Conservation (phyloP, 2,113 vertebrate genomes). For the Pluvialis apricaria region DNA sequence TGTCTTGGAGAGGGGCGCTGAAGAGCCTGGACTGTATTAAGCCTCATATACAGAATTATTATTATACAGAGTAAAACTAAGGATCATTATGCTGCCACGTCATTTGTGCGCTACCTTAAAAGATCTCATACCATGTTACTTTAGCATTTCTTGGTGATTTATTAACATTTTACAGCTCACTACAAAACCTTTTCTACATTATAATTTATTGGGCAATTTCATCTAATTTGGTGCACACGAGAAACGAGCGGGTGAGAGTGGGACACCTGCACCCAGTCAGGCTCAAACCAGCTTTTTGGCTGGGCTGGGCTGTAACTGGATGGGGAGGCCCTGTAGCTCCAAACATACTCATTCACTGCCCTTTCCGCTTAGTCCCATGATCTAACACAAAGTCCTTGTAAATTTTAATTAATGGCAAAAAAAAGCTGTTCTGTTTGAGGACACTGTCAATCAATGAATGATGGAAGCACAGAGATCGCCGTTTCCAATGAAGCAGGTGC, state of each 20-base stretch:
- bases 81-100: background rate
- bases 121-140: background rate
- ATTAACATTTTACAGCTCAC: background rate
- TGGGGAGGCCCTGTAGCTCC: background rate
- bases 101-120: background rate
- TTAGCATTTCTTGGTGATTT: background rate
- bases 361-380: no score
- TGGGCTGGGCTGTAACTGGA: background rate
- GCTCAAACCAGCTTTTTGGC: background rate
- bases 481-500: no score
- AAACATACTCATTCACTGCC: no score
- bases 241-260: background rate
- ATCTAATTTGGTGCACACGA: background rate
- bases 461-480: no score
- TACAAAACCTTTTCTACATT: background rate
- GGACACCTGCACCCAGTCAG: background rate
- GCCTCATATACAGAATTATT: no score
- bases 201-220: background rate
- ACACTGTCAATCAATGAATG: no score
- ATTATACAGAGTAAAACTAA: background rate
- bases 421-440: no score
- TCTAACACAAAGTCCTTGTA: no score
- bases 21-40: background rate
- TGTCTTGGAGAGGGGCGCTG: background rate
- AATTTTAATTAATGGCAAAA: no score